A percentile compares a stretch with the other conserved stretches of the same genome.
phyloP scores from a whole-genome alignment of 2,888 invertebrate genomes.

The Omphaloscelis lunosa region DNA sequence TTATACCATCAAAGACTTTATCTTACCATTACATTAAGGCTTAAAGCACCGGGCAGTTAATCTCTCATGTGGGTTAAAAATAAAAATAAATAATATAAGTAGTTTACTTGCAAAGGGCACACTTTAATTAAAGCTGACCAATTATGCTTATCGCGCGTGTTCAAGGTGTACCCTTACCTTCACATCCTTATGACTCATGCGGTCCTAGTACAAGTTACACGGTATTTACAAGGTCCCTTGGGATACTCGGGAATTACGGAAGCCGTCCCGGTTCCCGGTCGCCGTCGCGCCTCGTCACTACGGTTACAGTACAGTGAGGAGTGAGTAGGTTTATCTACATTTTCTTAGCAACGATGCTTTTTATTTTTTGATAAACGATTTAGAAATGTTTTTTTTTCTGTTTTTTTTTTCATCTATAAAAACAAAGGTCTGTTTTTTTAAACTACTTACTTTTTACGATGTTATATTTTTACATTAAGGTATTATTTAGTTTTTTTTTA shows the following conservation, averaged over 20 bases:
- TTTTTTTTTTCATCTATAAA: no score
- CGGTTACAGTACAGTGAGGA: constrained; percentile 44
- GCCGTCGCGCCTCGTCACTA: constrained; percentile 61
- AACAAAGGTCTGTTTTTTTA: no score
- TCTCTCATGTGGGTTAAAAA: constrained; percentile 71
- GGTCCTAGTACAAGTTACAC: constrained; percentile 85
- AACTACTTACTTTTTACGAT: background rate
- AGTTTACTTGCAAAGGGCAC: constrained; percentile 75
- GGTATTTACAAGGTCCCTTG: constrained; percentile 84
- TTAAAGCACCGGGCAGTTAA: constrained; percentile 67
- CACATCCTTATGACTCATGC: constrained; percentile 73
- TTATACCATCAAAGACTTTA: constrained; percentile 72
- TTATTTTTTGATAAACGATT: background rate
- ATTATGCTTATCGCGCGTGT: constrained; percentile 76
- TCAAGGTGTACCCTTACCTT: constrained; percentile 42
- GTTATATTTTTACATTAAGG: background rate
- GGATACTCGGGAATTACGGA: constrained; percentile 71
- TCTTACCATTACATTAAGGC: constrained; percentile 67
- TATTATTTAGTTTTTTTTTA: background rate
- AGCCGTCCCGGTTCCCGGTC: constrained; percentile 33
- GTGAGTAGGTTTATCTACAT: background rate
- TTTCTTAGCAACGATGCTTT: background rate
- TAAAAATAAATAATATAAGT: constrained; percentile 71
- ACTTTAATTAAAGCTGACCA: constrained; percentile 68
- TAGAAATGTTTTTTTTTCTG: background rate